Percentiles rank a stretch among this genome's conserved stretches.
Conservation (phyloP, 2,113 vertebrate genomes). For the Ceyx margarethae region DNA sequence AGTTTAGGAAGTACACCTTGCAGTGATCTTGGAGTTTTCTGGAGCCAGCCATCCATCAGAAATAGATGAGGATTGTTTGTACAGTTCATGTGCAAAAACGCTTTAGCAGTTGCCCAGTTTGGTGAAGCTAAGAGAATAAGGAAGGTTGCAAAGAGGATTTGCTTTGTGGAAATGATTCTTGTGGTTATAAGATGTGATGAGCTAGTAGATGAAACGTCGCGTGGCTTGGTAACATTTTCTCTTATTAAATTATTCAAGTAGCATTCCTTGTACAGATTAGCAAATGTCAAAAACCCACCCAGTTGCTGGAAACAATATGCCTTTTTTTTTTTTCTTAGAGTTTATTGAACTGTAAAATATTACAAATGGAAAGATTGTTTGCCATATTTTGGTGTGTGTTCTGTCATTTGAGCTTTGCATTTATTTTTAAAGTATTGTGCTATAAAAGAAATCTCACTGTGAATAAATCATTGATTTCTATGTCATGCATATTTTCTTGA, state of each 20-base stretch:
- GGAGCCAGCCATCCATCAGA: background rate
- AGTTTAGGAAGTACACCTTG: background rate
- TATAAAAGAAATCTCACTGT: background rate
- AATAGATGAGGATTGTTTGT: background rate
- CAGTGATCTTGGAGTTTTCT: background rate
- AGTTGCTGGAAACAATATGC: background rate
- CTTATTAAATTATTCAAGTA: background rate
- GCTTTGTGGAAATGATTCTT: background rate
- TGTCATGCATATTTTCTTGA: background rate
- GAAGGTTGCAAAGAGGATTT: background rate
- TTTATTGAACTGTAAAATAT: background rate
- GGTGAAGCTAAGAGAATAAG: background rate
- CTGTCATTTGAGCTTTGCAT: background rate
- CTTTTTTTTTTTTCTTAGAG: background rate
- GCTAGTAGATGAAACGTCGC: background rate
- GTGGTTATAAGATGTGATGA: background rate
- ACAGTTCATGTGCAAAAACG: background rate
- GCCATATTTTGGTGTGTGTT: background rate
- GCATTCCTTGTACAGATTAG: background rate
- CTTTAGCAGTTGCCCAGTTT: background rate
- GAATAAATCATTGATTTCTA: constrained; percentile 9
- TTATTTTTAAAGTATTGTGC: background rate
- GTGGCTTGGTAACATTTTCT: background rate
- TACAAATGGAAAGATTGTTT: background rate
- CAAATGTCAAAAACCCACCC: background rate